Percentiles rank a stretch among this genome's conserved stretches.
These are phyloP conservation scores for Rhagoletis pomonella DNA, from an alignment of 1,140 invertebrate species.

Conservation along the genomic window DNA sequence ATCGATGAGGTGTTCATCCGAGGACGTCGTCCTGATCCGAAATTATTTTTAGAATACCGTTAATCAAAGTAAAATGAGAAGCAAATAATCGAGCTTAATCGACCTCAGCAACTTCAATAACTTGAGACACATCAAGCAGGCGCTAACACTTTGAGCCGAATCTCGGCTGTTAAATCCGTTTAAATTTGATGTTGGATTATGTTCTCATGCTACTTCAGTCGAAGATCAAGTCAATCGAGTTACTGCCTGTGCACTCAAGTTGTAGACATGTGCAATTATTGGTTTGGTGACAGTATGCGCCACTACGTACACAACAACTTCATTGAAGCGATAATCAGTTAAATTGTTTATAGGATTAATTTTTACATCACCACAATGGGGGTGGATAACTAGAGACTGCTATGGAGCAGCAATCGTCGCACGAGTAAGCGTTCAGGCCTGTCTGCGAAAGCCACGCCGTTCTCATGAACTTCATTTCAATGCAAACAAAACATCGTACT, in stretches of 20 bases:
- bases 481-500: background rate
- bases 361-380: conserved; percentile 17
- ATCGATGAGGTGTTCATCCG: too few relatives aligned
- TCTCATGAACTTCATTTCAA: conserved; percentile 22
- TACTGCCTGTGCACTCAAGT: background rate
- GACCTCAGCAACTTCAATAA: too few relatives aligned
- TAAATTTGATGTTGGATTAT: background rate
- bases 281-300: conserved; percentile 27
- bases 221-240: background rate
- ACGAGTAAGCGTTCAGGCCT: background rate
- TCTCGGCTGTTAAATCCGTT: background rate
- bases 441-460: background rate
- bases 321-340: conserved; percentile 51
- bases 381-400: conserved; percentile 25
- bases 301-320: conserved; percentile 2
- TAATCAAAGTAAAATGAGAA: too few relatives aligned
- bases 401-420: background rate
- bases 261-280: background rate
- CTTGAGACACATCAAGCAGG: background rate
- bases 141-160: conserved; percentile 2
- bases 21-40: too few relatives aligned
- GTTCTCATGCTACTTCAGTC: conserved; percentile 3
- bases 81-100: too few relatives aligned
- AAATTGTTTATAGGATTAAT: conserved; percentile 50
- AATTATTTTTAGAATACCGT: too few relatives aligned